Evolutionary conservation across 2,797 vertebrate genomes (phyloP).

Genomic region (Pseudocheirus occidentalis): DNA sequence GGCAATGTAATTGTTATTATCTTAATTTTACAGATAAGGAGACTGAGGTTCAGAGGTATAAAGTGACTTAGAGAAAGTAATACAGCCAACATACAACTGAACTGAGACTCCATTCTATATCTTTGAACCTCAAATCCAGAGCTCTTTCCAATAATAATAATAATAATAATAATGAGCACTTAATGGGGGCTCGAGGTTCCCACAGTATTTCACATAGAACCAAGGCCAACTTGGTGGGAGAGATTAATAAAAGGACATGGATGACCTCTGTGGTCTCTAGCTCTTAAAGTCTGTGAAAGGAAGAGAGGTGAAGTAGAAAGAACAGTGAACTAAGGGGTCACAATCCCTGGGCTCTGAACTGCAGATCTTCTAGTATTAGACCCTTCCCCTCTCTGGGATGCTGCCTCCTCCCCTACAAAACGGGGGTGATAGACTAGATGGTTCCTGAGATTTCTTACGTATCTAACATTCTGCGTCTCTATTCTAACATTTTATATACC

Average conservation of each 20-base stretch:
- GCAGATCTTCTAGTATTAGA: neutral
- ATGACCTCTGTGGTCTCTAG: neutral
- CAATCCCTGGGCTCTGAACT: neutral
- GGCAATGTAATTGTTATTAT: neutral
- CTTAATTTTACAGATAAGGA: neutral
- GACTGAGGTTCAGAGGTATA: neutral
- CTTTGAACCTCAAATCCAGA: neutral
- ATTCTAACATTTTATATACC: neutral
- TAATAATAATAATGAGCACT: too few relatives aligned
- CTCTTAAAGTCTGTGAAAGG: slow-evolving; percentile 9
- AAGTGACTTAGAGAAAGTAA: neutral
- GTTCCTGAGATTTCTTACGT: neutral
- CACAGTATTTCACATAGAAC: neutral
- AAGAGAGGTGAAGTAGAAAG: neutral
- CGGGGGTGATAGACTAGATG: neutral
- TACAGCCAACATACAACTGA: neutral
- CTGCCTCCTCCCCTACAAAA: neutral
- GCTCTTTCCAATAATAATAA: neutral
- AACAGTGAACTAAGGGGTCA: neutral
- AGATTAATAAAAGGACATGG: neutral
- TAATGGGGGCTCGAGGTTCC: too few relatives aligned
- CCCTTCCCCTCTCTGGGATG: neutral
- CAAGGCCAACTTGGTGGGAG: neutral
- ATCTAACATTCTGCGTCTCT: neutral
- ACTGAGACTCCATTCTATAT: neutral